Evolutionary conservation across 1,140 invertebrate genomes (phyloP).

Genomic region (Caenorhabditis tropicalis): DNA sequence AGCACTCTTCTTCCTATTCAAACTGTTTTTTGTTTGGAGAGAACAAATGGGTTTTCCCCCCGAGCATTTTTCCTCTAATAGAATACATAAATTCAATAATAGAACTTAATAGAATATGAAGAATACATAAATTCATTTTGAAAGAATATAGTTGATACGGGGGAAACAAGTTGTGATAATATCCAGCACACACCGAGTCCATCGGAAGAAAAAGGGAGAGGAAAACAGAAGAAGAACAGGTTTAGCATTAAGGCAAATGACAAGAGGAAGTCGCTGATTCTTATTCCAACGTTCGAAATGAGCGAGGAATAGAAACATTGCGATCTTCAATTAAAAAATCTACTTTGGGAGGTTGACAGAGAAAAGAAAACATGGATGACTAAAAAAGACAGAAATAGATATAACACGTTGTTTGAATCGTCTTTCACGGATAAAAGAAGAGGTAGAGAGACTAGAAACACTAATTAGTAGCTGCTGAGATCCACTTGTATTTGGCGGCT

Average conservation of each 20-base stretch:
- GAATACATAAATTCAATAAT: too few species aligned
- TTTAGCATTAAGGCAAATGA: background rate
- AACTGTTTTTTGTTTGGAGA: conserved; percentile 25
- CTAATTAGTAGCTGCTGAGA: background rate
- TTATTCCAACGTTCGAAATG: background rate
- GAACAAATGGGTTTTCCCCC: background rate
- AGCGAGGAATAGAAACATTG: too few species aligned
- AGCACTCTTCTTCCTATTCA: background rate
- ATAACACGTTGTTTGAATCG: conserved; percentile 9
- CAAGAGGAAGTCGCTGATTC: background rate
- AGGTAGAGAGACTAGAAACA: background rate
- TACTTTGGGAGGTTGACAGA: background rate
- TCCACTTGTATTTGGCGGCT: conserved; percentile 40
- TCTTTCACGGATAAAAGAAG: conserved; percentile 3
- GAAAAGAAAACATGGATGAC: background rate
- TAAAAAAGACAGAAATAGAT: too few species aligned
- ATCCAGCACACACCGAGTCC: background rate
- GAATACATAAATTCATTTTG: too few species aligned
- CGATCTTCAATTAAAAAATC: background rate
- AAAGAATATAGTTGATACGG: background rate
- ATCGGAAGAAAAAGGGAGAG: background rate
- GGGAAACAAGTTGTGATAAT: background rate
- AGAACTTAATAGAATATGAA: too few species aligned
- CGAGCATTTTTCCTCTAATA: too few species aligned
- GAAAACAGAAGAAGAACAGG: background rate